Conservation (phyloP, 1,140 invertebrate genomes). For the Babylonia areolata region DNA sequence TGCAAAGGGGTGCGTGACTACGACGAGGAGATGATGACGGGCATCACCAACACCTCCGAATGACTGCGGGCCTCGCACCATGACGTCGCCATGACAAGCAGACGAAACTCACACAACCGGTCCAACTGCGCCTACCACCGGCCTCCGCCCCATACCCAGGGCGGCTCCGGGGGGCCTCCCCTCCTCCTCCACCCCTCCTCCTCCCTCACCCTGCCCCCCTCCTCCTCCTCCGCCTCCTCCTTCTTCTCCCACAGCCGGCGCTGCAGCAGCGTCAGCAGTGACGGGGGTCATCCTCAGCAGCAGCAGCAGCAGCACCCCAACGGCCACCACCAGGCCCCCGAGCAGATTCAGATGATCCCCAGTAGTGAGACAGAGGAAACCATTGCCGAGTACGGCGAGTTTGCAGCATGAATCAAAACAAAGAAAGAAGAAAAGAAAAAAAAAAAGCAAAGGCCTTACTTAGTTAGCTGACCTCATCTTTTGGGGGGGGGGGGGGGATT, state of each 20-base stretch:
- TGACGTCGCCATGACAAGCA: constrained; percentile 34
- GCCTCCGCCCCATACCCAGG: no score
- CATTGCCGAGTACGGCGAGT: constrained; percentile 28
- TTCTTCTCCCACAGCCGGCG: background rate
- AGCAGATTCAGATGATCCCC: constrained; percentile 25
- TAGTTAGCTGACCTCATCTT: no score
- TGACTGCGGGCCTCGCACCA: constrained; percentile 54
- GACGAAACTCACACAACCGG: background rate
- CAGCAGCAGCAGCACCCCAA: constrained; percentile 33
- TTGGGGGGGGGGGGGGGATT: no score
- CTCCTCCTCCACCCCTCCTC: background rate
- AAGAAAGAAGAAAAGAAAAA: background rate
- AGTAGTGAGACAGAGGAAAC: constrained; percentile 39
- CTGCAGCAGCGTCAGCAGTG: constrained; percentile 32
- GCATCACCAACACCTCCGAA: constrained; percentile 54
- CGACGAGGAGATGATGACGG: constrained; percentile 57
- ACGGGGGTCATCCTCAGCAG: background rate
- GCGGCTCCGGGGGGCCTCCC: no score
- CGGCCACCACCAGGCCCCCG: constrained; percentile 18
- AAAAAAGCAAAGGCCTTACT: no score
- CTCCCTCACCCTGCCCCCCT: background rate
- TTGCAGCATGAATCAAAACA: constrained; percentile 17
- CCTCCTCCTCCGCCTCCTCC: background rate
- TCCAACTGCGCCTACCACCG: constrained; percentile 21
- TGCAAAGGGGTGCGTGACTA: constrained; percentile 67